Evolutionary conservation across 2,888 invertebrate species (phyloP).

Genomic region (Drosophila nr. fundita): DNA sequence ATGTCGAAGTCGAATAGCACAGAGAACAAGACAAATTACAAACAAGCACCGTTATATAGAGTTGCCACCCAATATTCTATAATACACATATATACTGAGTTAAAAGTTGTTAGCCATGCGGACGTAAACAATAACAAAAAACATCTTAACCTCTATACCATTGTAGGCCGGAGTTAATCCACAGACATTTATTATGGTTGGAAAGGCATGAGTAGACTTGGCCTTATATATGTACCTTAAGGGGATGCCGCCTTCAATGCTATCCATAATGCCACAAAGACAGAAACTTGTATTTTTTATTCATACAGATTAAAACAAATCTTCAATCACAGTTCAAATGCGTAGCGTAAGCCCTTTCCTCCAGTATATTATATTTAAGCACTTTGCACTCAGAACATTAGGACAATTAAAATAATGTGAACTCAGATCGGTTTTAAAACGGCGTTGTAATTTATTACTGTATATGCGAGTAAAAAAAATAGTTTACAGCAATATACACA

Average conservation of each 20-base stretch:
- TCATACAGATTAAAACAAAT: neutral
- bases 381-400: neutral
- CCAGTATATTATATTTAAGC: neutral
- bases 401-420: neutral
- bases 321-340: neutral
- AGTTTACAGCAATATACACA: constrained; percentile 41
- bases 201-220: neutral
- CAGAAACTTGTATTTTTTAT: neutral
- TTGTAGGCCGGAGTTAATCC: neutral
- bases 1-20: constrained; percentile 15
- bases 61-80: constrained; percentile 37
- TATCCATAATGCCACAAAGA: neutral
- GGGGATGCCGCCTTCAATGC: neutral
- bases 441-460: constrained; percentile 26
- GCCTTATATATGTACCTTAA: neutral
- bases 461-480: constrained; percentile 28
- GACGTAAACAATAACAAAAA: neutral
- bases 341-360: neutral
- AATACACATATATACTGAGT: neutral
- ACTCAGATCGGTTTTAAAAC: constrained; percentile 11
- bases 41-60: constrained; percentile 52
- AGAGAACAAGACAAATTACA: constrained; percentile 32
- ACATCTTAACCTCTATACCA: neutral
- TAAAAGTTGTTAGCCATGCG: neutral
- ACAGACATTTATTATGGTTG: no score